Percentiles rank a stretch among this genome's conserved stretches.
phyloP scores from a whole-genome alignment of 1,140 invertebrate species.

The Stratiolaelaps scimitus region DNA sequence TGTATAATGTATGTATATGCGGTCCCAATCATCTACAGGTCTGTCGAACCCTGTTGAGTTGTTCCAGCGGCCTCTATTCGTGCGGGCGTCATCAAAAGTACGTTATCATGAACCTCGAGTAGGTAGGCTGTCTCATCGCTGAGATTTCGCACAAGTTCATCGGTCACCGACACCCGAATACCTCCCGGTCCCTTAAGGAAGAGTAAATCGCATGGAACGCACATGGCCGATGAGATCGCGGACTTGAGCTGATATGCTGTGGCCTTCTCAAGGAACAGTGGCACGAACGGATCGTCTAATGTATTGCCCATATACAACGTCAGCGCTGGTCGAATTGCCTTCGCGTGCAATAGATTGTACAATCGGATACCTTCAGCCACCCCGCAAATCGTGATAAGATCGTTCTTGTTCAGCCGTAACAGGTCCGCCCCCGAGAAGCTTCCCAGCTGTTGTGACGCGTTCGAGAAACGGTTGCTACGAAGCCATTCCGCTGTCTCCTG shows the following conservation, averaged over 20 bases:
- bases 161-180: slow-evolving; percentile 33
- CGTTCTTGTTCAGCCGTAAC: slow-evolving; percentile 66
- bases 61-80: not conserved
- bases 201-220: slow-evolving; percentile 24
- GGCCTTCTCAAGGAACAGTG: slow-evolving; percentile 34
- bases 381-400: slow-evolving; percentile 85
- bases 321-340: slow-evolving; percentile 36
- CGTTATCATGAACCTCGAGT: slow-evolving; percentile 30
- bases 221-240: slow-evolving; percentile 28
- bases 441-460: slow-evolving; percentile 58
- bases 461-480: slow-evolving; percentile 58
- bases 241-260: slow-evolving; percentile 32
- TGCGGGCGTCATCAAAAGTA: slow-evolving; percentile 12
- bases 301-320: slow-evolving; percentile 34
- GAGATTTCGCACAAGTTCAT: slow-evolving; percentile 34
- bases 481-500: slow-evolving; percentile 65
- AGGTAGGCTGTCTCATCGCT: slow-evolving; percentile 33
- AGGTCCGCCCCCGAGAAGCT: slow-evolving; percentile 75
- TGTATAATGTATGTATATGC: too few relatives aligned
- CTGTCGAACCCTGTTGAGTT: too few relatives aligned
- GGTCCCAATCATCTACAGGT: too few relatives aligned
- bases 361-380: slow-evolving; percentile 76
- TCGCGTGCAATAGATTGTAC: slow-evolving; percentile 67
- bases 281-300: slow-evolving; percentile 33
- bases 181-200: slow-evolving; percentile 32